Conservation (phyloP, 92 coral and sea anemone species). For the Desmophyllum pertusum region DNA sequence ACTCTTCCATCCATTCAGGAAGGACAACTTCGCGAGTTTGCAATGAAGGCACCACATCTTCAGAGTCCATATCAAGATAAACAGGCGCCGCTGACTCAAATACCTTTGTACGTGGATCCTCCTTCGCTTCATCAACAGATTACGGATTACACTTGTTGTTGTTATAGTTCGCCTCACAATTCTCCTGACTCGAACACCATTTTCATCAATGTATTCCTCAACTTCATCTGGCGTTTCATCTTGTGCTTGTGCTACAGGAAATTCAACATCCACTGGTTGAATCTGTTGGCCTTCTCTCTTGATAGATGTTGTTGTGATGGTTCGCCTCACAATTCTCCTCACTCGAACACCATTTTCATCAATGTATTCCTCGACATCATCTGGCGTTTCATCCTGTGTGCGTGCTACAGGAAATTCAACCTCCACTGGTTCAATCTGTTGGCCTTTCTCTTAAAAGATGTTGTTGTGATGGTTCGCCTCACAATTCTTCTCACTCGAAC, state of each 20-base stretch:
- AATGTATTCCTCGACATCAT: conserved; percentile 57
- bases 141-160: conserved; percentile 45
- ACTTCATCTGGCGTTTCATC: conserved; percentile 30
- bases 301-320: conserved; percentile 42
- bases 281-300: not conserved
- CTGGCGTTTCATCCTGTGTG: conserved; percentile 15
- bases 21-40: conserved; percentile 10
- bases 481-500: conserved; percentile 38
- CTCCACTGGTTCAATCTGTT: not conserved
- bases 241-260: conserved; percentile 5
- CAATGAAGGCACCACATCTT: conserved; percentile 23
- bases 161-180: conserved; percentile 53
- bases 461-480: conserved; percentile 47
- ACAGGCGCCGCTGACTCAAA: conserved; percentile 32
- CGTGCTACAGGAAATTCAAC: conserved; percentile 1
- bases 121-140: conserved; percentile 25
- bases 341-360: conserved; percentile 67
- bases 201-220: conserved; percentile 70
- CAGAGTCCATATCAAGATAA: no score
- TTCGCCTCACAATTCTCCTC: conserved; percentile 36
- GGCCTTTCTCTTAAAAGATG: conserved; percentile 13
- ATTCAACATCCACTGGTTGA: not conserved
- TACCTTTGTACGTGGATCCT: conserved; percentile 16
- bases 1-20: conserved; percentile 26
- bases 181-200: conserved; percentile 55